Conservation (phyloP, 2,797 vertebrate species). For the Peromyscus aztecus region DNA sequence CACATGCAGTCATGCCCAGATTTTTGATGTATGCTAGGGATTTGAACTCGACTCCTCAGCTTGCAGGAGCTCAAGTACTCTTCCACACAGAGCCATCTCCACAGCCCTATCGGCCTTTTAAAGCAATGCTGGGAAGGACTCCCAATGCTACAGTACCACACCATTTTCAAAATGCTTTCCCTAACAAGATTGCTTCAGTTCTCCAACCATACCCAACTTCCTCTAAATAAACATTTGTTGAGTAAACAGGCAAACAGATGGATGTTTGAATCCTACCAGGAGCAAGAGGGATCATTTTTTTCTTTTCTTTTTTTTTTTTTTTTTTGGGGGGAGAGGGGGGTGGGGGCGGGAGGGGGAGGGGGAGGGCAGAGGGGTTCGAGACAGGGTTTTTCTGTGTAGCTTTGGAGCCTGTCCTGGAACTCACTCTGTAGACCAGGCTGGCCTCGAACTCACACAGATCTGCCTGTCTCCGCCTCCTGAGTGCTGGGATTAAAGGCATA, state of each 20-base stretch:
- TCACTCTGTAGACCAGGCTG: too few species aligned
- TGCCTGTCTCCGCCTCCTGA: too few species aligned
- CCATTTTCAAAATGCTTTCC: not conserved
- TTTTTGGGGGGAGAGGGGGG: too few species aligned
- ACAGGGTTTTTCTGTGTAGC: too few species aligned
- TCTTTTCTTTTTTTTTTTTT: too few species aligned
- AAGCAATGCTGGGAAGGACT: rapidly evolving
- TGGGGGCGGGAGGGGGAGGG: too few species aligned
- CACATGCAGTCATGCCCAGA: not conserved
- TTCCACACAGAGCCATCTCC: not conserved
- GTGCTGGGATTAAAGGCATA: too few species aligned
- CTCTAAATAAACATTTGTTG: not conserved
- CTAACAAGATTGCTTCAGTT: not conserved
- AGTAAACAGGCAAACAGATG: not conserved
- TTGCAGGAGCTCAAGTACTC: not conserved
- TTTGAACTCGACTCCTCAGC: not conserved
- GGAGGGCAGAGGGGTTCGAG: too few species aligned
- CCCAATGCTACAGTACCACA: rapidly evolving
- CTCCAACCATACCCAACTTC: not conserved
- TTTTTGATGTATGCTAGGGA: not conserved
- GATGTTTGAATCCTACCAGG: not conserved
- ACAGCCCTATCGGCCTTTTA: not conserved
- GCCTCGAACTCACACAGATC: too few species aligned
- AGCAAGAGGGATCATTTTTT: not conserved
- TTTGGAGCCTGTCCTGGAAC: too few species aligned